Base-by-base conservation (phyloP, 2,888 invertebrate genomes). In the Sericinus montela region DNA sequence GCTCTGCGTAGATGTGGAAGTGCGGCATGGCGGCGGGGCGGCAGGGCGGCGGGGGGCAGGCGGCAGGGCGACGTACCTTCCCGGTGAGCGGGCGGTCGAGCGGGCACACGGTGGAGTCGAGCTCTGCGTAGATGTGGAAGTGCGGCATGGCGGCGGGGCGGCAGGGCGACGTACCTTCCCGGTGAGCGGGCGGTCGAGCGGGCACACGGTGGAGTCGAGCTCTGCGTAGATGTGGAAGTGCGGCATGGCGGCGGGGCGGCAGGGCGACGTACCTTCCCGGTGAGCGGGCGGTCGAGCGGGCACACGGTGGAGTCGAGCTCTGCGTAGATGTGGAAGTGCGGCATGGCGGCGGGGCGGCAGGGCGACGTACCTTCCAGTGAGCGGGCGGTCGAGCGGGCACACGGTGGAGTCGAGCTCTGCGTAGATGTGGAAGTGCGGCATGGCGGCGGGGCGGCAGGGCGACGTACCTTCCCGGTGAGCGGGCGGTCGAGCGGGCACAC, bases 331-430 rank as follows among this genome's bases (percentile, higher is more conserved):
- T 98, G 99, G 42, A 98, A 90, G 41, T 98, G 89, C 45, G 98
- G 98, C 79, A 98, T n/a, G n/a, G 95, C 71, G 98, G 93, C 98
- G 98, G 98, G 85, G 96, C n/a, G n/a, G n/a, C n/a, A n/a, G n/a
- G n/a, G n/a, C n/a, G n/a, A n/a, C 4, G 23, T 5, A 23, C 6
- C 4, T 23, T 23, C 6, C 23, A 3, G 23, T 23, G 6, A 6
- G 23, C 4, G 23, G 23, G 6, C 23, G 29, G n/a, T n/a, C n/a
- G n/a, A n/a, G n/a, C n/a, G n/a, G n/a, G n/a, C n/a, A n/a, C n/a
- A n/a, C n/a, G n/a, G n/a, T n/a, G n/a, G n/a, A n/a, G n/a, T n/a
- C n/a, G n/a, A n/a, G n/a, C n/a, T n/a, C n/a, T n/a, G n/a, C n/a
- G n/a, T n/a, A n/a, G n/a, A 98, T 97, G 84, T 98, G 99, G 42